Conservation (phyloP, 2,797 vertebrate species). For the Hoplostethus mediterraneus region DNA sequence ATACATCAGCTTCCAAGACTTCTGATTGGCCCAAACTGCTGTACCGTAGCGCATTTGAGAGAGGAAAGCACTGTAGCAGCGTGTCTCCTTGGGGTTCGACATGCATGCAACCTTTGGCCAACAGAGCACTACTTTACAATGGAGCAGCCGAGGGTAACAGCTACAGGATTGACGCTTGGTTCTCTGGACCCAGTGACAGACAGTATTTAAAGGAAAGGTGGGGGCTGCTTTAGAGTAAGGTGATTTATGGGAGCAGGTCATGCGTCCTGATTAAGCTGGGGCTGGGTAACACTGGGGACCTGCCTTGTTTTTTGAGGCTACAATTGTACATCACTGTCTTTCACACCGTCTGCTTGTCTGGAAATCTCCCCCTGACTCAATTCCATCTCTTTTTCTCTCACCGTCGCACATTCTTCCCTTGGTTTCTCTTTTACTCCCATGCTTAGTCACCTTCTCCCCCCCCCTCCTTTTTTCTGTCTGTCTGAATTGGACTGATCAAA, state of each 20-base stretch:
- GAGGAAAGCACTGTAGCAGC: slow-evolving; percentile 8
- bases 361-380: slow-evolving; percentile 27
- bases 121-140: slow-evolving; percentile 27
- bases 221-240: background rate
- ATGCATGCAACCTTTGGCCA: background rate
- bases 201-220: slow-evolving; percentile 39
- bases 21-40: slow-evolving; percentile 19
- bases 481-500: background rate
- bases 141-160: slow-evolving; percentile 19
- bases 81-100: slow-evolving; percentile 6
- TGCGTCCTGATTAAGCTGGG: slow-evolving; percentile 31
- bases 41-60: slow-evolving; percentile 1
- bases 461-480: slow-evolving; percentile 20
- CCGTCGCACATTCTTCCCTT: slow-evolving; percentile 34
- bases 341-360: slow-evolving; percentile 30
- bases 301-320: slow-evolving; percentile 25
- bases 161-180: slow-evolving; percentile 15
- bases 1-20: slow-evolving; percentile 24
- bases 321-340: slow-evolving; percentile 33
- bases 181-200: slow-evolving; percentile 15
- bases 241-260: slow-evolving; percentile 16
- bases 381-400: slow-evolving; percentile 24
- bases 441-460: slow-evolving; percentile 17
- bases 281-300: slow-evolving; percentile 11
- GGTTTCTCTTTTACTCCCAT: slow-evolving; percentile 25